Evolutionary conservation across 2,888 invertebrate species (phyloP).

Genomic region (Diabrotica balteata): DNA sequence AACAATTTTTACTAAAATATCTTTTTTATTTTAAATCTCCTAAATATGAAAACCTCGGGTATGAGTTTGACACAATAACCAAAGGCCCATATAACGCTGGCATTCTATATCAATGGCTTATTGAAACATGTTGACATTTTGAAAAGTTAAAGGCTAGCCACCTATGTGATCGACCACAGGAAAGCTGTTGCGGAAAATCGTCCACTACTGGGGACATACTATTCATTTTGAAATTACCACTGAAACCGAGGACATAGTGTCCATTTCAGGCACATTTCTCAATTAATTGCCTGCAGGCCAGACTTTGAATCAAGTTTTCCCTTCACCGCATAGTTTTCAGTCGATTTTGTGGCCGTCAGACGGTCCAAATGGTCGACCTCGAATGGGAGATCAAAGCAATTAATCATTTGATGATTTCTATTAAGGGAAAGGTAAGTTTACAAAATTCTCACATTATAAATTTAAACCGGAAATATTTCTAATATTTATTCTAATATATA

Average conservation of each 20-base stretch:
- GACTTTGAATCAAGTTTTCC: conserved; percentile 27
- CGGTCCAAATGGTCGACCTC: conserved; percentile 15
- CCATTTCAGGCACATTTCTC: conserved; percentile 27
- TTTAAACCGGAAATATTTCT: too few species aligned
- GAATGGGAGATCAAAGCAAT: conserved; percentile 17
- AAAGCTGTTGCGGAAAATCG: conserved; percentile 10
- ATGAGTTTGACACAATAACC: too few species aligned
- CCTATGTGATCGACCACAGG: conserved; percentile 19
- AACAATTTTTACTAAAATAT: too few species aligned
- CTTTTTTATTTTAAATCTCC: too few species aligned
- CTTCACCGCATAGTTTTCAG: conserved; percentile 12
- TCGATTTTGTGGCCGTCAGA: conserved; percentile 11
- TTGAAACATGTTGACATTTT: conserved; percentile 2
- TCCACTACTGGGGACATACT: conserved; percentile 20
- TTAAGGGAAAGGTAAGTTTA: not conserved
- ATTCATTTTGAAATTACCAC: conserved; percentile 28
- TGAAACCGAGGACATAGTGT: conserved; percentile 23
- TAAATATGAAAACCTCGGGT: too few species aligned
- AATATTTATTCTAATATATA: too few species aligned
- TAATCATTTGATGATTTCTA: conserved; percentile 14
- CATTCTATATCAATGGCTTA: not conserved
- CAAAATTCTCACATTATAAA: too few species aligned
- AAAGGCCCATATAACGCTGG: too few species aligned
- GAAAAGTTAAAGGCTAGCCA: conserved; percentile 14
- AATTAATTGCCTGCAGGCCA: conserved; percentile 26